These are phyloP conservation scores for Cirrhinus molitorella DNA, from an alignment of 2,797 vertebrate genomes.

Conservation along the genomic window DNA sequence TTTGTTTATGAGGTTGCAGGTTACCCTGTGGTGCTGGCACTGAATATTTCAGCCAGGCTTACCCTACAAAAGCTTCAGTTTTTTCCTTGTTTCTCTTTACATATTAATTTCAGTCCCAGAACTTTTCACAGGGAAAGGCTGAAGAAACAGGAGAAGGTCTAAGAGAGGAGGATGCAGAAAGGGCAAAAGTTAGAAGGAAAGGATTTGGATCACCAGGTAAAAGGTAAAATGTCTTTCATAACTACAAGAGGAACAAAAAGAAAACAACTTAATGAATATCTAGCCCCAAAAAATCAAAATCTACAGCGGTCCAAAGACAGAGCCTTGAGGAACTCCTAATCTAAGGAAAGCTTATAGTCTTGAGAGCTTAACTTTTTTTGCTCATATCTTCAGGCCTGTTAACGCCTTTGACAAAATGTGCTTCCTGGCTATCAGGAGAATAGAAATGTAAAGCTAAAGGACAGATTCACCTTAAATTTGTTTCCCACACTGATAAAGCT, in stretches of 20 bases:
- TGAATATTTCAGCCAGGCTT: slow-evolving; percentile 65
- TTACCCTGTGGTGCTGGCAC: slow-evolving; percentile 75
- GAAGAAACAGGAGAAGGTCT: slow-evolving; percentile 78
- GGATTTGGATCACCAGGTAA: slow-evolving; percentile 66
- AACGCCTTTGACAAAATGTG: slow-evolving; percentile 5
- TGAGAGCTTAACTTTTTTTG: not conserved
- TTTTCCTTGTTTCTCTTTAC: slow-evolving; percentile 69
- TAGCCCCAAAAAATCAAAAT: slow-evolving; percentile 8
- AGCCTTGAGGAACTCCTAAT: slow-evolving; percentile 25
- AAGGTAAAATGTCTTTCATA: slow-evolving; percentile 46
- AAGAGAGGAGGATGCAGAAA: slow-evolving; percentile 70
- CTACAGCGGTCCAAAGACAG: slow-evolving; percentile 6
- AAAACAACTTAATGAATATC: not conserved
- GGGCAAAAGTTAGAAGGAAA: slow-evolving; percentile 72
- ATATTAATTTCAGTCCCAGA: slow-evolving; percentile 76
- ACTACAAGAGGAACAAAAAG: not conserved
- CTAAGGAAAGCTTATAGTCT: slow-evolving; percentile 16
- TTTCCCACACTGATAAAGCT: slow-evolving; percentile 98
- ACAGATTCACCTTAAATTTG: slow-evolving; percentile 95
- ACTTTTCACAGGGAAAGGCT: slow-evolving; percentile 80
- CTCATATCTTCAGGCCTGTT: not conserved
- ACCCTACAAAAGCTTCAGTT: slow-evolving; percentile 49
- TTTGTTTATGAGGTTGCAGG: slow-evolving; percentile 42
- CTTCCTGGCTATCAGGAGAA: slow-evolving; percentile 9
- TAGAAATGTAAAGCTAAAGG: slow-evolving; percentile 11